phyloP scores from a whole-genome alignment of 2,888 invertebrate genomes.

The Drosophila siamana region DNA sequence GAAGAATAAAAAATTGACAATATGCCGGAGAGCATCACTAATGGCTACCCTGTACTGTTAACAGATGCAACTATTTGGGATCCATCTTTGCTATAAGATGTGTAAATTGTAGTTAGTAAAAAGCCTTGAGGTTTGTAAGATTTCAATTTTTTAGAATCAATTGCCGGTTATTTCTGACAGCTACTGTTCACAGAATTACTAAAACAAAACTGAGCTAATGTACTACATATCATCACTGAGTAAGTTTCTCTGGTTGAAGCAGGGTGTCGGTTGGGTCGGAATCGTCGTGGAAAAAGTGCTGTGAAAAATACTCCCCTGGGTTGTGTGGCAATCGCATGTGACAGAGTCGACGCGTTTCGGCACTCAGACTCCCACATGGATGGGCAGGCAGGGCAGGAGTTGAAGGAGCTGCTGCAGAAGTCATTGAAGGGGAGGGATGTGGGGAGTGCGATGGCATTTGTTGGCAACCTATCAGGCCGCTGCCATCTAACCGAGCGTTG shows the following conservation, averaged over 20 bases:
- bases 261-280: slow-evolving; percentile 53
- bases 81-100: no score
- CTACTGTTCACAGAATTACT: no score
- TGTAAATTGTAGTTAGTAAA: no score
- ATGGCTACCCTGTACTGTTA: not conserved
- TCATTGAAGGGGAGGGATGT: not conserved
- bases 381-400: slow-evolving; percentile 15
- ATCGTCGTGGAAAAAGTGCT: slow-evolving; percentile 43
- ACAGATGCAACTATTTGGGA: no score
- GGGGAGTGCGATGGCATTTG: slow-evolving; percentile 11
- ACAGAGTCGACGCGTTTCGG: slow-evolving; percentile 57
- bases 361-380: slow-evolving; percentile 52
- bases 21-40: not conserved
- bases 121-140: no score
- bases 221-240: slow-evolving; percentile 14
- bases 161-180: no score
- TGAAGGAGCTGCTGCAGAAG: not conserved
- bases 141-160: no score
- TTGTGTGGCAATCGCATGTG: slow-evolving; percentile 53
- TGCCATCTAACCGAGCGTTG: slow-evolving; percentile 78
- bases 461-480: slow-evolving; percentile 70
- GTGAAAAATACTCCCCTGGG: slow-evolving; percentile 60
- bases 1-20: slow-evolving; percentile 13
- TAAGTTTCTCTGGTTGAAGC: slow-evolving; percentile 31
- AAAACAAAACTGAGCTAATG: no score